Percentiles rank a stretch among this genome's conserved stretches.
phyloP scores from a whole-genome alignment of 92 coral and sea anemone genomes.

The Heteractis magnifica region DNA sequence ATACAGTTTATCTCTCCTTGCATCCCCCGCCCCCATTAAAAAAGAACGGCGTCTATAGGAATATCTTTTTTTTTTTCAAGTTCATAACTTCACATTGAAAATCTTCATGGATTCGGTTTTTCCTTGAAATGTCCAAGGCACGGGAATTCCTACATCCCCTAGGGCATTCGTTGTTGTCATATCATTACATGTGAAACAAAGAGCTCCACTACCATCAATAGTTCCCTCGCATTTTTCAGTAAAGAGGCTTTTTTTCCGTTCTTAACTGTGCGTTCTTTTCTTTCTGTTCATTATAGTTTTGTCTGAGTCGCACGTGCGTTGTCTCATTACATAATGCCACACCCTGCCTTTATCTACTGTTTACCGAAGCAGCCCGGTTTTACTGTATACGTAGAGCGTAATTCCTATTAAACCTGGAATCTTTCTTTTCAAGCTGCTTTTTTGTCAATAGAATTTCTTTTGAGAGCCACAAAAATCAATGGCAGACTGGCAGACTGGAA shows the following conservation, averaged over 20 bases:
- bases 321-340: slow-evolving; percentile 1
- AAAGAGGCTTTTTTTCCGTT: neutral
- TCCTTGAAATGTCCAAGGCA: no score
- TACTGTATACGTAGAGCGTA: neutral
- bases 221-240: neutral
- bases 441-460: neutral
- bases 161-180: neutral
- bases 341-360: neutral
- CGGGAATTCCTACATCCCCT: neutral
- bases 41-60: no score
- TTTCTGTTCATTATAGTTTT: neutral
- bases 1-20: no score
- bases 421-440: neutral
- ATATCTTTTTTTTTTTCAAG: no score
- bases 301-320: slow-evolving; percentile 1
- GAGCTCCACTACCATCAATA: neutral
- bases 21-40: no score
- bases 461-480: neutral
- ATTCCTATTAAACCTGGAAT: neutral
- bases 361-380: neutral
- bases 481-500: neutral
- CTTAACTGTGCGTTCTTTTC: neutral
- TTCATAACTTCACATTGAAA: no score
- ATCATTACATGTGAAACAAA: neutral
- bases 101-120: no score